These are phyloP conservation scores for Tachysurus fulvidraco DNA, from an alignment of 2,113 vertebrate genomes.

Conservation along the genomic window DNA sequence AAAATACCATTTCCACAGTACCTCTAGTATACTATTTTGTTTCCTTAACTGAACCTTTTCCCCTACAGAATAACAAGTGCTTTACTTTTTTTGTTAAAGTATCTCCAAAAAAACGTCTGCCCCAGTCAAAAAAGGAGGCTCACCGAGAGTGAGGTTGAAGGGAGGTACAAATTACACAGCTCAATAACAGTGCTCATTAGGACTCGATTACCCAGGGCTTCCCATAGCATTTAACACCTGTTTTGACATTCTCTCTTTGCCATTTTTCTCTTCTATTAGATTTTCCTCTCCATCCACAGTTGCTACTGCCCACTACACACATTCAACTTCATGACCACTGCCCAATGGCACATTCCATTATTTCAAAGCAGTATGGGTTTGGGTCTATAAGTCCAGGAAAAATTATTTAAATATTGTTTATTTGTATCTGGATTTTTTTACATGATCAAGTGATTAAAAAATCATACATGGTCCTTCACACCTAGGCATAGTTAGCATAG, in stretches of 20 bases:
- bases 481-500: neutral
- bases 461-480: neutral
- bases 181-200: conserved; percentile 43
- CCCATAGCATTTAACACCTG: conserved; percentile 9
- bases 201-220: conserved; percentile 29
- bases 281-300: conserved; percentile 21
- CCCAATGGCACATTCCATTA: conserved; percentile 27
- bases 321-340: conserved; percentile 23
- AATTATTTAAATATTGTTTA: neutral
- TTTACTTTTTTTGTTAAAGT: conserved; percentile 45
- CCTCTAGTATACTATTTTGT: neutral
- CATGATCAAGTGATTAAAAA: neutral
- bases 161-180: conserved; percentile 17
- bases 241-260: conserved; percentile 9
- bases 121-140: conserved; percentile 7
- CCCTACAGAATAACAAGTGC: conserved; percentile 16
- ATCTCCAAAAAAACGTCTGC: conserved; percentile 20
- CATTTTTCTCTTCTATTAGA: conserved; percentile 26
- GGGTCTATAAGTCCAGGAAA: conserved; percentile 38
- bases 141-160: conserved; percentile 3
- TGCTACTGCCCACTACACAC: neutral
- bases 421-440: conserved; percentile 4
- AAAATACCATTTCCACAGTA: neutral
- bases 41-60: neutral
- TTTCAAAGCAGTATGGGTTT: conserved; percentile 42